These are phyloP conservation scores for Lutraria rhynchaena DNA, from an alignment of 1,140 invertebrate species.

Conservation along the genomic window DNA sequence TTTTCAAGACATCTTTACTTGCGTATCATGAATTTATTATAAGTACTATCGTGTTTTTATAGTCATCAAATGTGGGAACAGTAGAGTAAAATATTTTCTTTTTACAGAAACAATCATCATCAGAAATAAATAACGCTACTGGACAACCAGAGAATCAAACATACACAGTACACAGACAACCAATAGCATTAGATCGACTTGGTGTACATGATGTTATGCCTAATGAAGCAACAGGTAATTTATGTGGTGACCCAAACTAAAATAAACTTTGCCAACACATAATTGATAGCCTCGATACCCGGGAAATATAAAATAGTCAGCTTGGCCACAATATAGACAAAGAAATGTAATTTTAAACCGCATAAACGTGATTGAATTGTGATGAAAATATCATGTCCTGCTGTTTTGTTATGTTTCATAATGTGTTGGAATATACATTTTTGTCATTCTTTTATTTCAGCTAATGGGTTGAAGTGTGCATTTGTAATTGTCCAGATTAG, in stretches of 20 bases:
- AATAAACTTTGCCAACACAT: too few relatives aligned
- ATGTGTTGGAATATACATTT: neutral
- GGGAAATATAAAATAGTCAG: too few relatives aligned
- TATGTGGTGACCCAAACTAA: too few relatives aligned
- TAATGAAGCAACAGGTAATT: constrained; percentile 84
- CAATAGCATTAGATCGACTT: constrained; percentile 87
- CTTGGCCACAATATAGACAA: too few relatives aligned
- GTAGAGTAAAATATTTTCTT: too few relatives aligned
- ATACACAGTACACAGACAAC: constrained; percentile 87
- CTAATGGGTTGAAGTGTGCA: constrained; percentile 84
- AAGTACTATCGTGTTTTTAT: too few relatives aligned
- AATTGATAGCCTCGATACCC: too few relatives aligned
- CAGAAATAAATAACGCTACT: constrained; percentile 14
- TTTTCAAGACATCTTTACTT: too few relatives aligned
- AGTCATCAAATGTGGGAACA: too few relatives aligned
- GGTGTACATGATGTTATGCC: constrained; percentile 86
- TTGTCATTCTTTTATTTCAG: constrained; percentile 70
- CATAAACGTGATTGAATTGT: neutral
- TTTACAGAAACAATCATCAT: constrained; percentile 44
- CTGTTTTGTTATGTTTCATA: neutral
- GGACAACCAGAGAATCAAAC: constrained; percentile 72
- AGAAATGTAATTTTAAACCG: too few relatives aligned
- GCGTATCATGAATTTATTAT: too few relatives aligned
- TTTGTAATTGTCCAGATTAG: constrained; percentile 86
- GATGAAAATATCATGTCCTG: neutral